These are phyloP conservation scores for Epicauta chinensis DNA, from an alignment of 1,140 invertebrate genomes.

Conservation along the genomic window DNA sequence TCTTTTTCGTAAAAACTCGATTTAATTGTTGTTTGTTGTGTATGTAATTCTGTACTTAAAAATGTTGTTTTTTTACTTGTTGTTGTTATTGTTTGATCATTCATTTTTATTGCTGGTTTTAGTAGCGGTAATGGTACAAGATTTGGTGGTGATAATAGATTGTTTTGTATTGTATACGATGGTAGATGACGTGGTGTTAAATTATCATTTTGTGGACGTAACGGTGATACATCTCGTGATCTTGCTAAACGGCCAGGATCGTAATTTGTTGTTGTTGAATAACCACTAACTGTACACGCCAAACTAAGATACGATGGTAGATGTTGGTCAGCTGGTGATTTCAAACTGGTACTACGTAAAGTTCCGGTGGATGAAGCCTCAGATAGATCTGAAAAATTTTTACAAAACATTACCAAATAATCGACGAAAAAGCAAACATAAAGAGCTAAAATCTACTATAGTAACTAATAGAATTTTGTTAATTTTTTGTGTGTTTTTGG, in stretches of 20 bases:
- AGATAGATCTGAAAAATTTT: constrained; percentile 35
- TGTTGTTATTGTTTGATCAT: constrained; percentile 28
- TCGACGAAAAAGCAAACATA: background rate
- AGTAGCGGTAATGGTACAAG: constrained; percentile 35
- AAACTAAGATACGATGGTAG: constrained; percentile 77
- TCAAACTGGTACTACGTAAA: constrained; percentile 31
- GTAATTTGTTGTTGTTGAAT: constrained; percentile 77
- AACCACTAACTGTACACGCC: constrained; percentile 85
- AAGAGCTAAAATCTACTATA: background rate
- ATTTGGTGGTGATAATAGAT: constrained; percentile 39
- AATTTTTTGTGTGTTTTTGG: background rate
- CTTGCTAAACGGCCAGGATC: constrained; percentile 61
- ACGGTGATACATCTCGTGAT: constrained; percentile 62
- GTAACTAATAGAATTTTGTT: background rate
- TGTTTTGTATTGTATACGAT: constrained; percentile 32
- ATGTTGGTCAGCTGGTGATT: constrained; percentile 22
- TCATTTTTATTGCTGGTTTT: constrained; percentile 4
- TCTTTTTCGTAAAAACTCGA: constrained; percentile 25
- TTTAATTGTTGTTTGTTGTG: background rate
- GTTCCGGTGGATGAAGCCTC: constrained; percentile 37
- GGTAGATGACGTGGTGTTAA: constrained; percentile 19
- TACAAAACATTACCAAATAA: background rate
- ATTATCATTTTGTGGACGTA: constrained; percentile 37
- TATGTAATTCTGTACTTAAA: constrained; percentile 23
- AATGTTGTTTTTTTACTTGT: constrained; percentile 26